Percentiles rank a stretch among this genome's conserved stretches.
phyloP scores from a whole-genome alignment of 1,140 invertebrate genomes.

The Rhopalosiphum maidis region DNA sequence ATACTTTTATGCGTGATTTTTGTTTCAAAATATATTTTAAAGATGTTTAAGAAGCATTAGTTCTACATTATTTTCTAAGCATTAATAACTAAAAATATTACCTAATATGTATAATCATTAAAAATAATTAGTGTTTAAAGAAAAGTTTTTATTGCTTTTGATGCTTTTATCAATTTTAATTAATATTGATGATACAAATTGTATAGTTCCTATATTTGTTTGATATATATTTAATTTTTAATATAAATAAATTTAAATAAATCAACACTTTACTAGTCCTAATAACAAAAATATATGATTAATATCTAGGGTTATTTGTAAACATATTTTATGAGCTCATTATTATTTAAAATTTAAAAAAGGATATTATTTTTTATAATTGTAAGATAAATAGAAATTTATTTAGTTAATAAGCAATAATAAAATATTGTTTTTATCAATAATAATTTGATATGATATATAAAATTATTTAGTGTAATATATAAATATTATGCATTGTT shows the following conservation, averaged over 20 bases:
- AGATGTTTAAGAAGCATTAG: not conserved
- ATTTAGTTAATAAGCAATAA: not conserved
- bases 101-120: too few species aligned
- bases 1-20: not conserved
- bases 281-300: not conserved
- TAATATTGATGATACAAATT: not conserved
- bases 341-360: not conserved
- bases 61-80: not conserved
- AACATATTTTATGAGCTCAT: not conserved
- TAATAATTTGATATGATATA: not conserved
- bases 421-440: not conserved
- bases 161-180: not conserved
- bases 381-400: not conserved
- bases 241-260: not conserved
- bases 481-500: not conserved
- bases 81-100: not conserved
- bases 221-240: not conserved
- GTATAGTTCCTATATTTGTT: not conserved
- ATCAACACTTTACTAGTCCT: not conserved
- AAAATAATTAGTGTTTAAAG: not conserved
- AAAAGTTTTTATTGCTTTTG: not conserved
- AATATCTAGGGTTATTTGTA: not conserved
- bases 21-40: not conserved
- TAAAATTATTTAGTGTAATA: not conserved
- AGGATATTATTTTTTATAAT: not conserved